Base-by-base conservation (phyloP, 2,113 vertebrate species). In the Festucalex cinctus region DNA sequence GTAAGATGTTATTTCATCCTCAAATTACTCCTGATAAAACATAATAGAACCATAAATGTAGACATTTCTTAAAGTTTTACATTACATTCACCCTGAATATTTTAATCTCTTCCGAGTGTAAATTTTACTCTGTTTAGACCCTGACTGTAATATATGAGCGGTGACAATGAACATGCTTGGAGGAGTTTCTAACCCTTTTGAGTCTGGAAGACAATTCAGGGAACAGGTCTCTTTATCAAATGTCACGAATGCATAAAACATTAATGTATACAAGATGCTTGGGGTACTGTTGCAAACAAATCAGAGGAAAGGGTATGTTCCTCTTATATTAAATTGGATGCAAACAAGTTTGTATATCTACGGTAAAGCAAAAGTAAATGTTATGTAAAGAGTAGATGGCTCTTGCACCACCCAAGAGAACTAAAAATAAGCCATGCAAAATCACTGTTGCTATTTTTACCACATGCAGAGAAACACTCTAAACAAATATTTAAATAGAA, bases 301-400 rank as follows among this genome's bases (percentile, higher is more conserved):
- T 62, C 3, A 36, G 57, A 62, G 4, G 22, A 43, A 41, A 62
- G 13, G 22, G 20, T 22, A 61, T 61, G 51, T 26, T 54, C 22
- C 20, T 22, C 13, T 41, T 61, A 22, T 39, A 37, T 26, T 22
- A 22, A 6, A 20, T 26, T 20, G 71, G 41, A 61, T 12, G 14
- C 36, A 46, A 20, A 64, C 28, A 54, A 65, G 66, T 62, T 63
- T 67, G 20, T 66, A 79, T 67, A 70, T 41, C 57, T 32, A 12
- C 10, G 9, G 22, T 57, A 41, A 63, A 63, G 53, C 66, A 44
- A 69, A 84, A 85, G 79, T 49, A 82, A 49, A 85, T 13, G 61
- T 74, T 73, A 77, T 71, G 69, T 68, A 74, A 79, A 77, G 73
- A 73, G 71, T 41, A 66, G 61, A 64, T 35, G 66, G 56, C 66